phyloP scores from a whole-genome alignment of 2,113 vertebrate genomes.

The Entomyzon cyanotis region DNA sequence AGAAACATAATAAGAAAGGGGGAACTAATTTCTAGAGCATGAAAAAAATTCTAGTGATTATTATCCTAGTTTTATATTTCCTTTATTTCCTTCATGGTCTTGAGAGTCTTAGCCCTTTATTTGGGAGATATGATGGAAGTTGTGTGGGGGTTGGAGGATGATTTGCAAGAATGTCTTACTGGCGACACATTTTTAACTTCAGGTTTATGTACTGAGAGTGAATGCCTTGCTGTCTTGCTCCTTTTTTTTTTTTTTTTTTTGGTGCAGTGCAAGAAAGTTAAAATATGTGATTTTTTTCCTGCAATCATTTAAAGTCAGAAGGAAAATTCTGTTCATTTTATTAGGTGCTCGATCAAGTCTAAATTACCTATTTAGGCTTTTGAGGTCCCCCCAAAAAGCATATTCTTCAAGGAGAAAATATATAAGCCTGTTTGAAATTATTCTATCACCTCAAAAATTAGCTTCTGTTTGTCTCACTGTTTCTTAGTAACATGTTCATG shows the following conservation, averaged over 20 bases:
- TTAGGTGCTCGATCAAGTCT: neutral
- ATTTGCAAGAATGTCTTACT: neutral
- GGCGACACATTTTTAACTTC: neutral
- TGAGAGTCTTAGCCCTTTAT: neutral
- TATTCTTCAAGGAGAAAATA: neutral
- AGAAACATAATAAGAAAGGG: neutral
- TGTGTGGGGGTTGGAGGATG: neutral
- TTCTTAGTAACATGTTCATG: neutral
- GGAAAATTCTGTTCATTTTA: neutral
- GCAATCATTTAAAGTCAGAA: neutral
- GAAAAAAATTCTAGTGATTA: neutral
- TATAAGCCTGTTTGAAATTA: neutral
- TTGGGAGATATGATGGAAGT: neutral
- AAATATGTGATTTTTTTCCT: neutral
- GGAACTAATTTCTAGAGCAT: neutral
- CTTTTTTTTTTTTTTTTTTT: neutral
- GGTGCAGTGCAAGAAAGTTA: neutral
- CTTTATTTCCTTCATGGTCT: neutral
- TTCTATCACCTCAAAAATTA: neutral
- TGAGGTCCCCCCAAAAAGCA: neutral
- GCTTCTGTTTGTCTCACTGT: neutral
- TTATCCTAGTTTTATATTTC: neutral
- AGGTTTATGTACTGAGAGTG: neutral
- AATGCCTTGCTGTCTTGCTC: neutral
- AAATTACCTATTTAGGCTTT: neutral